These are phyloP conservation scores for Capitulum mitella DNA, from an alignment of 2,888 invertebrate genomes.

Conservation along the genomic window DNA sequence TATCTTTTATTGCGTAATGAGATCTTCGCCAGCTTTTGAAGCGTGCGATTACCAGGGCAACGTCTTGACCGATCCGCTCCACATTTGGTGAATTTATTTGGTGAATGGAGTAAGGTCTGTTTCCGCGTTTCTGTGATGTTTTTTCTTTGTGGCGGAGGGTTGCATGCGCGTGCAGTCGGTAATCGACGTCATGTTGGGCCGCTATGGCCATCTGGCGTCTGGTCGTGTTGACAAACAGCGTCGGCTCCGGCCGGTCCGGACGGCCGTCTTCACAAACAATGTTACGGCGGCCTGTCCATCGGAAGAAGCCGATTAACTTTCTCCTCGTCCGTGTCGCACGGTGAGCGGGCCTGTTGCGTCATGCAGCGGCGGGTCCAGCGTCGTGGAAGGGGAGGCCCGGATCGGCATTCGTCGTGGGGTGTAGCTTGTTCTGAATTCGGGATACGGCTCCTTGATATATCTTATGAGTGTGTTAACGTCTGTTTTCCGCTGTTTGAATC, in stretches of 20 bases:
- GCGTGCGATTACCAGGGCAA: no score
- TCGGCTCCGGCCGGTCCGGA: neutral
- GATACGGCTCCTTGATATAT: neutral
- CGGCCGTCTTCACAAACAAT: neutral
- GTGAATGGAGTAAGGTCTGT: neutral
- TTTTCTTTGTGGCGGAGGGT: neutral
- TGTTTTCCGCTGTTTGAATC: neutral
- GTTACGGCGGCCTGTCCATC: neutral
- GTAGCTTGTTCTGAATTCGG: no score
- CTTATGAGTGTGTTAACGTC: no score
- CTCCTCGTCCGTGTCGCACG: neutral
- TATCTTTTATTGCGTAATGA: no score
- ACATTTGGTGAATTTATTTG: no score
- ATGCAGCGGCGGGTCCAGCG: neutral
- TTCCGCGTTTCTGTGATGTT: neutral
- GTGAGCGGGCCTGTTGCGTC: neutral
- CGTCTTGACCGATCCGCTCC: no score
- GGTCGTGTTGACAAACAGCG: neutral
- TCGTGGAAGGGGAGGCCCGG: neutral
- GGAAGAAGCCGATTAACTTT: neutral
- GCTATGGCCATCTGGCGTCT: no score
- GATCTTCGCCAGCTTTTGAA: no score
- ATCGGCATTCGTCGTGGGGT: no score
- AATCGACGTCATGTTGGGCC: no score
- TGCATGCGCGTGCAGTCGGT: neutral